Conservation (phyloP, 2,797 vertebrate species). For the Trachurus trachurus region DNA sequence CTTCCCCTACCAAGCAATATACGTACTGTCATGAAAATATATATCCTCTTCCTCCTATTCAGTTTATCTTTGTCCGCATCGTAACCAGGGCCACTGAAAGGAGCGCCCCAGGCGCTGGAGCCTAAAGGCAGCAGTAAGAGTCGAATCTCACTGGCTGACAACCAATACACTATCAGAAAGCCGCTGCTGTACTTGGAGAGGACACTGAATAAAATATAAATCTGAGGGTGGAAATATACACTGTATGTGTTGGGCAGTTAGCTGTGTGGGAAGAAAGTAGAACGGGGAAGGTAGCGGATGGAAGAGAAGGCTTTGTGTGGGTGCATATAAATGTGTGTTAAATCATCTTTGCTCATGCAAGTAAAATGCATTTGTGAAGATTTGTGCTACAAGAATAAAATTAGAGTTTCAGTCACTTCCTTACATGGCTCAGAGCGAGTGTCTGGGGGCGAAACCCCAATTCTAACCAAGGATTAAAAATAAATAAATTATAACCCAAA, state of each 20-base stretch:
- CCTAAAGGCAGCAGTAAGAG: conserved; percentile 50
- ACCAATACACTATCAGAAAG: conserved; percentile 65
- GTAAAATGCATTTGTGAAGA: conserved; percentile 46
- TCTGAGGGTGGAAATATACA: conserved; percentile 49
- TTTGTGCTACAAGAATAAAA: conserved; percentile 38
- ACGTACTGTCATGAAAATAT: conserved; percentile 62
- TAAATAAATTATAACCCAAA: conserved; percentile 25
- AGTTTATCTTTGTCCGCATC: conserved; percentile 64
- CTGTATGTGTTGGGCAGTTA: conserved; percentile 46
- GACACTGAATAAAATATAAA: conserved; percentile 75
- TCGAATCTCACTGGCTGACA: conserved; percentile 66
- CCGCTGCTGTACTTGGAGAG: conserved; percentile 53
- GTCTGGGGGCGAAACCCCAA: conserved; percentile 34
- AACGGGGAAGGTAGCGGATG: conserved; percentile 37
- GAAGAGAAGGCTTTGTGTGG: conserved; percentile 38
- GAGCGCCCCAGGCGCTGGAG: conserved; percentile 41
- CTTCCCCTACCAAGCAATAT: conserved; percentile 30
- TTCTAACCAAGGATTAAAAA: conserved; percentile 32
- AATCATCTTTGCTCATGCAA: conserved; percentile 41
- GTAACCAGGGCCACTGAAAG: conserved; percentile 61
- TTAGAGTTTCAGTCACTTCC: conserved; percentile 31
- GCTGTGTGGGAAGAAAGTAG: conserved; percentile 48
- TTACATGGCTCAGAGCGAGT: conserved; percentile 19
- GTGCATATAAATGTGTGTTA: conserved; percentile 55
- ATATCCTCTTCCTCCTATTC: conserved; percentile 53